Base-by-base conservation (phyloP, 1,140 invertebrate genomes). In the Sarcophaga bullata region DNA sequence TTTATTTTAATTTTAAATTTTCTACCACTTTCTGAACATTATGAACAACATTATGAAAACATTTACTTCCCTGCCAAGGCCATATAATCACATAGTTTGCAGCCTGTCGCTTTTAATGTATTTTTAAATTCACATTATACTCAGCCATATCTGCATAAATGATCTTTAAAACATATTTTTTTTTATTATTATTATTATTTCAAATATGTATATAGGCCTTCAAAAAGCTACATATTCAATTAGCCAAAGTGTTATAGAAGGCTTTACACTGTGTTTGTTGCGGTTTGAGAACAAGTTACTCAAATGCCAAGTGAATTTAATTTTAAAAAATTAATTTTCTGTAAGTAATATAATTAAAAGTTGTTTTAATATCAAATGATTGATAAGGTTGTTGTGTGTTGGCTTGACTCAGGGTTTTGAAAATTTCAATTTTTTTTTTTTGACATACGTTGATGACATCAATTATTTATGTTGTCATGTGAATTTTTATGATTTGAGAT, bases 261-360 rank as follows among this genome's bases (percentile, higher is more conserved):
- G 58, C 9, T 17, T n/a, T n/a, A 7, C 58, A 52, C 50, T 52
- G 6, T 19, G 19, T 19, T 9, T 8, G n/a, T 1, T 68, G n/a
- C 6, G 7, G n/a, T 7, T 19, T 68, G 8, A 25, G 19, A 68
- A 68, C 62, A 68, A 68, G 62, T 68, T 68, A 37, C 25, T 68
- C 17, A 68, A 68, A 68, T 68, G n/a, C 62, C 62, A 68, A 68
- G 62, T 37, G 25, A n/a, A 68, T 19, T 5, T 68, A 19, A 9
- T 68, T 68, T 58, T 15, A 58, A 68, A 37, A 68, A 68, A 68
- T 68, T 68, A 68, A 68, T 68, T 68, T 68, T 68, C 62, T 68
- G 62, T 19, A 68, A 68, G 19, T 68, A 68, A 68, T 68, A 19
- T 68, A 68, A 68, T 68, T 68, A 68, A 68, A 68, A 68, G 62